Percentiles rank a stretch among this genome's conserved stretches.
Evolutionary conservation across 2,888 invertebrate genomes (phyloP).

Genomic region (Hydroisotoma schaefferi): DNA sequence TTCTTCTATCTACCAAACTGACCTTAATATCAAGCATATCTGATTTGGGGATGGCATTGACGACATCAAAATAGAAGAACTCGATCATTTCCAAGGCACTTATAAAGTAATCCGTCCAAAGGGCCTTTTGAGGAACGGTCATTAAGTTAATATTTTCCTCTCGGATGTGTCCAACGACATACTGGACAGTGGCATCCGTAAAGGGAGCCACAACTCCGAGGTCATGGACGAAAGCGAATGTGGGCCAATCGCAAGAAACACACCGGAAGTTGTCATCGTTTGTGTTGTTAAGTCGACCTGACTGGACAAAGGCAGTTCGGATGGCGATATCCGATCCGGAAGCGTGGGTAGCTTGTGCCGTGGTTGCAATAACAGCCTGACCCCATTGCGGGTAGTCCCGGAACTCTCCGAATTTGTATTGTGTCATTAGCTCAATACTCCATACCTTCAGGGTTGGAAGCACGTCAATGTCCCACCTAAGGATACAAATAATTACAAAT

Average conservation of each 20-base stretch:
- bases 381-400: conserved; percentile 40
- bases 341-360: conserved; percentile 17
- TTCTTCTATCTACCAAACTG: too few species aligned
- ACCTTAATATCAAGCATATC: too few species aligned
- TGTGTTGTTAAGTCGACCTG: conserved; percentile 28
- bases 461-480: conserved; percentile 22
- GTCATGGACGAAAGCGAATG: conserved; percentile 35
- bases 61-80: conserved; percentile 34
- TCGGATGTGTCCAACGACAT: conserved; percentile 35
- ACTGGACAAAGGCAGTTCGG: conserved; percentile 22
- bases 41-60: conserved; percentile 3
- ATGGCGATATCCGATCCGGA: conserved; percentile 23
- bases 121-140: conserved; percentile 24
- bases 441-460: conserved; percentile 24
- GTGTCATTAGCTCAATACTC: conserved; percentile 23
- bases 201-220: conserved; percentile 25
- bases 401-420: conserved; percentile 22
- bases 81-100: conserved; percentile 22
- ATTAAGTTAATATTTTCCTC: conserved; percentile 36
- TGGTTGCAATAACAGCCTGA: conserved; percentile 31
- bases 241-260: conserved; percentile 34
- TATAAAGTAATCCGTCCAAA: conserved; percentile 36
- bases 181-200: conserved; percentile 19
- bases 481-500: too few species aligned
- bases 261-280: conserved; percentile 38